Evolutionary conservation across 2,113 vertebrate genomes (phyloP), one percentile per base, ranked within the genome.

Genomic region (Antechinus stuartii): DNA sequence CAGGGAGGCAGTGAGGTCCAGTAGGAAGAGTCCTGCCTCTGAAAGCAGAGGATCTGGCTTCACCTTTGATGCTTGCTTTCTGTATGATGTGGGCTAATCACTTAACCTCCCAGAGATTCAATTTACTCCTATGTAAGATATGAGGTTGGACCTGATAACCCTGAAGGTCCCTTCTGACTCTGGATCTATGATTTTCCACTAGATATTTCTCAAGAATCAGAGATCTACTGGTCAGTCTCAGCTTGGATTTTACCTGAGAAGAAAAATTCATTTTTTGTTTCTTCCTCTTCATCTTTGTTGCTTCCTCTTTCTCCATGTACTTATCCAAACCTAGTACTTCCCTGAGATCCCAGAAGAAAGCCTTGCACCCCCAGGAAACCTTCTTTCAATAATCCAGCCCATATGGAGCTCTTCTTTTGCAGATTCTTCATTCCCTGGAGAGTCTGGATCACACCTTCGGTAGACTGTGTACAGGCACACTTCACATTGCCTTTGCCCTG

Each of bases 141-240:
- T 0, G 0, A 76, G 61, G 3, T 76, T 76, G 61, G 12, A n/a
- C 14, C 16, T n/a, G 61, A 19, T 1, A 7, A 1, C 61, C 61
- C 14, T 76, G 35, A 84, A 19, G 68, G n/a, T 22, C 68, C 68
- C n/a, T 84, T 42, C 68, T n/a, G 42, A n/a, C 7, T n/a, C 68
- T 84, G 8, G 19, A 42, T 23, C 16, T 84, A 2, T 22, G 68
- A 8, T 42, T 42, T 84, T 19, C 61, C 68, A 76, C 35, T 76
- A 76, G 4, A 42, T 3, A 35, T 42, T 76, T 68, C 61, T 76
- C 42, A n/a, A 42, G 68, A 76, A 76, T 42, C n/a, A 76, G 68
- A n/a, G 5, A 11, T 8, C 35, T 16, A 22, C 5, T 42, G 0
- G 0, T 76, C 22, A 9, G 14, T 76, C n/a, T 42, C 19, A 8